Base-by-base conservation (phyloP, 2,888 invertebrate species). In the Drosophila hamatofila region DNA sequence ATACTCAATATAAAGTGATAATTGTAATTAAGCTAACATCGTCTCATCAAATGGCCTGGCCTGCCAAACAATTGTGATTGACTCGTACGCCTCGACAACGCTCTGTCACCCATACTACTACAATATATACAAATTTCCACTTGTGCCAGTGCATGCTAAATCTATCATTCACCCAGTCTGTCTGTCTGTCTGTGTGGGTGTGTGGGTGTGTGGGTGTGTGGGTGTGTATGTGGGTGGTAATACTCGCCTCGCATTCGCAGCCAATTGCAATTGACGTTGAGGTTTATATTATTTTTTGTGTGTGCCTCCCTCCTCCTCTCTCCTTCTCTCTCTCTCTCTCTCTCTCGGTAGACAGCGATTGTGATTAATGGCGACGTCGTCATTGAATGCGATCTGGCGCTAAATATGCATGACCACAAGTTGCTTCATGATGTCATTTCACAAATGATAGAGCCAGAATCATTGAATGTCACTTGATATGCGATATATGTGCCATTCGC, bases 301-400 rank as follows among this genome's bases (percentile, higher is more conserved):
- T 37, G 16, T 37, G n/a, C n/a, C n/a, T n/a, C n/a, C n/a, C n/a
- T n/a, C n/a, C n/a, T n/a, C n/a, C n/a, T n/a, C n/a, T n/a, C n/a
- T n/a, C n/a, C n/a, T n/a, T n/a, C n/a, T n/a, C n/a, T n/a, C n/a
- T n/a, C n/a, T n/a, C n/a, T n/a, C n/a, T n/a, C n/a, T n/a, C n/a
- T n/a, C 11, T 2, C 14, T 11, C 44, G 57, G 69, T 41, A 46
- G 63, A 35, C 62, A 54, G 67, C 75, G 85, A 86, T 86, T 86
- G 89, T 86, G 85, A 86, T 86, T 89, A 86, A 86, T 86, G 68
- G 88, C 68, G 77, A 58, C 78, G 64, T 69, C 85, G 88, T 89
- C 89, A 86, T 89, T 86, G 89, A 77, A 77, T 68, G 76, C 76
- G 88, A 86, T 82, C 88, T 66, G 85, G 75, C 80, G 76, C 88